Base-by-base conservation (phyloP, 2,113 vertebrate genomes). In the Bufo bufo region DNA sequence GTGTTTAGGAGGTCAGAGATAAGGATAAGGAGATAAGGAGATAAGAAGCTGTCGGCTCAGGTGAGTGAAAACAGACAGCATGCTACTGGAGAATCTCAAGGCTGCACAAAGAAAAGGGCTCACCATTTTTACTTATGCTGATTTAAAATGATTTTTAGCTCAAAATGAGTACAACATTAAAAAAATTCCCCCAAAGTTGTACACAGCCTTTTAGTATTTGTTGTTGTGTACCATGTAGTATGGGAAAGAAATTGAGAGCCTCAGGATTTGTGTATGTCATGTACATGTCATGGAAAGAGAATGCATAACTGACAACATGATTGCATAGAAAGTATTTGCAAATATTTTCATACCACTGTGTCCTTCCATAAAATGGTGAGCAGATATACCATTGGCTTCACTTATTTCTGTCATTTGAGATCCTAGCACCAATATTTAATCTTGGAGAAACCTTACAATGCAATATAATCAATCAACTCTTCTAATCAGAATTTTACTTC, bases 191-290 rank as follows among this genome's bases (percentile, higher is more conserved):
- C n/a, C n/a, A n/a, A n/a, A n/a, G n/a, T n/a, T n/a, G n/a, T n/a
- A n/a, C n/a, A n/a, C 33, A 33, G 33, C 33, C 33, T 33, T 33
- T 33, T 1, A 33, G 33, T 33, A 63, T 63, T 20, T 63, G 17
- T 19, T 49, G 47, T 75, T 75, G 3, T 74, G 71, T 47, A 5
- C 49, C 20, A 71, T 12, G 16, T 17, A 54, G 33, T 16, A 56
- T 61, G 13, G 20, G 13, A 20, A 5, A 63, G 19, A 63, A 8
- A 47, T 54, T n/a, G 52, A 52, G 47, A 33, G 59, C 33, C 84
- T 47, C 52, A 45, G 20, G 23, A 61, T 85, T 85, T 85, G 84
- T 61, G 71, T 84, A 52, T 77, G 71, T 85, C 56, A 58, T 58
- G 56, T 8, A 58, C 8, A 33, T 33, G 33, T 33, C 63, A 84